Evolutionary conservation across 2,113 vertebrate species (phyloP), one percentile per base, ranked within the genome.

Genomic region (Apeltes quadracus): DNA sequence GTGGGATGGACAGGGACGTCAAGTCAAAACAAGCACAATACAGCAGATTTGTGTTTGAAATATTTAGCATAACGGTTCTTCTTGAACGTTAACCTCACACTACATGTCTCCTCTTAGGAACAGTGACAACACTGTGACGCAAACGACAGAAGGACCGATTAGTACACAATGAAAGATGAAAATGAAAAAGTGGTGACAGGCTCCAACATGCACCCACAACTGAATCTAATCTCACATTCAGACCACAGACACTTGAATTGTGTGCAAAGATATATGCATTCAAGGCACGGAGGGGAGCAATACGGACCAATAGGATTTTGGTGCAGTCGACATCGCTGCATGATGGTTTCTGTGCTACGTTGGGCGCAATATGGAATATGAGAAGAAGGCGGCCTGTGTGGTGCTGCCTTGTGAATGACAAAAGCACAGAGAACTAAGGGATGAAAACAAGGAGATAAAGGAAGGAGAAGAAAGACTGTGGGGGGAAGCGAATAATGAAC

Each of bases 261-360:
- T 54, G 39, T 36, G 34, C 78, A 76, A 67, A 27, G 50, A 58
- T 44, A 68, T 72, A 66, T 73, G 59, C 74, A 83, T 77, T 83
- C 86, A 62, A 57, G 61, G 69, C 78, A 84, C 46, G 32, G 7
- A 34, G 58, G 34, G 39, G 43, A 53, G 73, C 27, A 29, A 55
- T 41, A 64, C 68, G 78, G 75, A 82, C 75, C 76, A 76, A 72
- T 54, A 62, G 65, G 69, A 63, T 68, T 72, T 66, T 72, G 72
- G 51, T 63, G 63, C 65, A 70, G 76, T 34, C 81, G 71, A 65
- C 76, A 61, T 69, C 50, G 65, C 76, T 32, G 68, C 48, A n/a
- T 41, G 65, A 48, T 56, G 77, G 48, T 48, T 69, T 34, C 67
- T 46, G 23, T 39, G 72, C 65, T 76, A 56, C 23, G 5, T 1